phyloP scores from a whole-genome alignment of 1,140 invertebrate genomes.

The Ganaspis sp. region DNA sequence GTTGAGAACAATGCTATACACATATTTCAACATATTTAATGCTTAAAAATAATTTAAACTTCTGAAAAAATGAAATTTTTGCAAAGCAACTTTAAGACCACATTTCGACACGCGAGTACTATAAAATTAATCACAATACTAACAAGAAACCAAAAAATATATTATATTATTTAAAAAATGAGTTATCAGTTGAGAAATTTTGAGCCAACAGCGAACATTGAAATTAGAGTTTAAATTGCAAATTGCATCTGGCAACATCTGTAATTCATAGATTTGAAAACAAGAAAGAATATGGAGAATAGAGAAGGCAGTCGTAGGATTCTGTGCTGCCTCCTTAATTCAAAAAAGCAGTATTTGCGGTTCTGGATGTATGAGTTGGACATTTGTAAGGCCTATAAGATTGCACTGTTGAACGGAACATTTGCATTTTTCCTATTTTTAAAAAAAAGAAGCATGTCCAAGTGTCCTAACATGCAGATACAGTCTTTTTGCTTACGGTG shows the following conservation, averaged over 20 bases:
- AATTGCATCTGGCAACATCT: neutral
- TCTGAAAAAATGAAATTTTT: no score
- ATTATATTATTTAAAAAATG: no score
- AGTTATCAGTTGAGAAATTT: no score
- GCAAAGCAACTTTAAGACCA: no score
- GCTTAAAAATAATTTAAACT: no score
- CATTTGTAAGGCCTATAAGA: constrained; percentile 42
- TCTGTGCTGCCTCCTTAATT: constrained; percentile 57
- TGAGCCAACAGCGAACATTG: no score
- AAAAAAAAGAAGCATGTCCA: constrained; percentile 49
- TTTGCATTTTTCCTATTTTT: constrained; percentile 34
- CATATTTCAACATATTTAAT: no score
- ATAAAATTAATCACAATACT: no score
- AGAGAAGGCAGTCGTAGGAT: constrained; percentile 41
- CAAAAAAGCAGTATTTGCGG: constrained; percentile 60
- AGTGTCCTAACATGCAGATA: constrained; percentile 55
- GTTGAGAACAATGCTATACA: no score
- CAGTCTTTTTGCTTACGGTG: constrained; percentile 56
- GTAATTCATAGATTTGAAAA: neutral
- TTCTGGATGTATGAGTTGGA: constrained; percentile 54
- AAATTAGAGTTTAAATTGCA: no score
- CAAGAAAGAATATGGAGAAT: neutral
- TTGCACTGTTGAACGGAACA: constrained; percentile 43
- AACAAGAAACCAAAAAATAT: no score
- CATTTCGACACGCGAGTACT: no score